Evolutionary conservation across 1,140 invertebrate species (phyloP).

Genomic region (Drosophila sp.): DNA sequence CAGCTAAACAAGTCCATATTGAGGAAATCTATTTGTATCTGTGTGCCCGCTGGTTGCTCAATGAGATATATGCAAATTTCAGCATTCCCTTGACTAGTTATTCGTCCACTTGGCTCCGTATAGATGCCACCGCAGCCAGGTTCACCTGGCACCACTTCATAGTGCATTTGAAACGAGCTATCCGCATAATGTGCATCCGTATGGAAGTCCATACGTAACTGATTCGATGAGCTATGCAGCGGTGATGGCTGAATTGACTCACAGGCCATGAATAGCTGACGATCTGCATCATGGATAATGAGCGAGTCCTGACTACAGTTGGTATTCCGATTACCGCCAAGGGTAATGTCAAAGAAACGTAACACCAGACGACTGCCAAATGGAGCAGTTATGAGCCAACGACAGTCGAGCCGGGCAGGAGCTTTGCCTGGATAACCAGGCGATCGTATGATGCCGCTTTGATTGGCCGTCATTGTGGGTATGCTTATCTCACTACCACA

Average conservation of each 20-base stretch:
- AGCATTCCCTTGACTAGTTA: conserved; percentile 84
- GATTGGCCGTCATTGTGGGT: conserved; percentile 54
- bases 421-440: conserved; percentile 93
- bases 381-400: conserved; percentile 88
- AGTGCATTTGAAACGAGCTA: conserved; percentile 91
- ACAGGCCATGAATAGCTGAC: conserved; percentile 86
- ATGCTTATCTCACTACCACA: conserved; percentile 87
- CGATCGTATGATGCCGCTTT: conserved; percentile 88
- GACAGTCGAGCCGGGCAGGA: conserved; percentile 90
- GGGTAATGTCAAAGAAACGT: conserved; percentile 88
- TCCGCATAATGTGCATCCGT: conserved; percentile 88
- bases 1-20: conserved; percentile 8
- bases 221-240: conserved; percentile 87
- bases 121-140: conserved; percentile 93
- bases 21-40: conserved; percentile 82
- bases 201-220: conserved; percentile 89
- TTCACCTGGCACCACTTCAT: conserved; percentile 87
- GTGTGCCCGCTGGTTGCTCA: conserved; percentile 50
- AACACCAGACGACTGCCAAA: conserved; percentile 91
- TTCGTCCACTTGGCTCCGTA: conserved; percentile 85
- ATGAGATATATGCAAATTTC: conserved; percentile 67
- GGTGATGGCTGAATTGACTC: conserved; percentile 87
- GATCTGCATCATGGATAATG: conserved; percentile 51
- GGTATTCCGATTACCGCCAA: conserved; percentile 33
- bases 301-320: conserved; percentile 52